phyloP scores from a whole-genome alignment of 2,113 vertebrate species.

The Microtus montanus region DNA sequence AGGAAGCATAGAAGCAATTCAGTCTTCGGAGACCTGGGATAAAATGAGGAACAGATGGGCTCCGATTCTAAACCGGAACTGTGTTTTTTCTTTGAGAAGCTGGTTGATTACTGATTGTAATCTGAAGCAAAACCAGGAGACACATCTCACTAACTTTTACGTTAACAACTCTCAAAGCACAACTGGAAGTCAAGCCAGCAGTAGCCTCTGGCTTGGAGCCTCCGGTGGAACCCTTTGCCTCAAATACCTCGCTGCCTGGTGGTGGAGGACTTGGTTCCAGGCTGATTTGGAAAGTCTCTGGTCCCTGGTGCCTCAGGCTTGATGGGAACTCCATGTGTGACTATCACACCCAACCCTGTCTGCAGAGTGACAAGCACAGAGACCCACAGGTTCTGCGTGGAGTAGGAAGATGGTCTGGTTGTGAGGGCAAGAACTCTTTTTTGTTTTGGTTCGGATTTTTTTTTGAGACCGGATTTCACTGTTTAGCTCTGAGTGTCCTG shows the following conservation, averaged over 20 bases:
- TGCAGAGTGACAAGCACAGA: neutral
- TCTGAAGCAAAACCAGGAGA: conserved; percentile 64
- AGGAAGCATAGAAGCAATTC: neutral
- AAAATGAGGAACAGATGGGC: conserved; percentile 82
- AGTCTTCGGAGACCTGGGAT: conserved; percentile 19
- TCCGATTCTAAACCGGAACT: conserved; percentile 76
- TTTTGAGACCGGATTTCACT: neutral
- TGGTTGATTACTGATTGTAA: conserved; percentile 80
- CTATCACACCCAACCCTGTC: neutral
- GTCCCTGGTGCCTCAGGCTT: neutral
- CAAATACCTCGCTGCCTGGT: neutral
- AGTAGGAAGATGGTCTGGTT: neutral
- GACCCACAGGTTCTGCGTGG: rapidly evolving
- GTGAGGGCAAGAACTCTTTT: neutral
- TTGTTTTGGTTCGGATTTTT: neutral
- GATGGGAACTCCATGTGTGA: neutral
- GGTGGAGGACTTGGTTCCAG: neutral
- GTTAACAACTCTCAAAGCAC: neutral
- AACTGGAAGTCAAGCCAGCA: neutral
- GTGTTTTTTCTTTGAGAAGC: neutral
- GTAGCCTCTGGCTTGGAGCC: neutral
- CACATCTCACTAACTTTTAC: neutral
- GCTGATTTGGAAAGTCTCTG: neutral
- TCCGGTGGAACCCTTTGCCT: neutral
- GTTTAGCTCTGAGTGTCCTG: neutral